Base-by-base conservation (phyloP, 1,140 invertebrate species). In the Daktulosphaira vitifoliae region DNA sequence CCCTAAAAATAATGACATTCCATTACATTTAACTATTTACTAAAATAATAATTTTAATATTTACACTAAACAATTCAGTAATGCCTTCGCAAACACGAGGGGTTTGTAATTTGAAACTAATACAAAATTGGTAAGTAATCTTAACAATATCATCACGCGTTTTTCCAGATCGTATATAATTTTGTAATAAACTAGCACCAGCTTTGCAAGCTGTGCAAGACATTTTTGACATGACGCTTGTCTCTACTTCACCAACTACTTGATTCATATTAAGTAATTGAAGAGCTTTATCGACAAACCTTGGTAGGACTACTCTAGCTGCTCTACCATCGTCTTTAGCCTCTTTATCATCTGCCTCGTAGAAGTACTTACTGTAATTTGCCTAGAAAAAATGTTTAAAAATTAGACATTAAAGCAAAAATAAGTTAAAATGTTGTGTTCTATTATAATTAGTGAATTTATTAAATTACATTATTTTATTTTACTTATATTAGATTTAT, bases 171-270 rank as follows among this genome's bases (percentile, higher is more conserved):
- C 84, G 81, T 39, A 92, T 91, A 70, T 91, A 92, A 73, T 92
- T 87, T 71, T 90, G 88, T 22, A 93, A 75, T 23, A 93, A 75
- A 0, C 89, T 86, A 48, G 88, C 87, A 1, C 89, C 85, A n/a
- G 88, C 88, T 78, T 89, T 89, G 71, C 90, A 93, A 9, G 90
- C 90, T 0, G 89, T 90, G 70, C 90, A 93, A 0, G 89, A 91
- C 2, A 92, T 89, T 74, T 88, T 90, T 0, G 88, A 90, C 87
- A 92, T 89, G 2, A 92, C 86, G 13, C 88, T 90, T 67, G 89
- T 90, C 76, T 92, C 89, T 20, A 92, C 83, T 77, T 92, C 89
- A 69, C 84, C 84, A 67, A 87, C 84, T 3, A 92, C 88, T 78
- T 90, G 87, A 71, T 88, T 85, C 50, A 92, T 73, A 74, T 92